Evolutionary conservation across 2,888 invertebrate genomes (phyloP).

Genomic region (Cabera pusaria): DNA sequence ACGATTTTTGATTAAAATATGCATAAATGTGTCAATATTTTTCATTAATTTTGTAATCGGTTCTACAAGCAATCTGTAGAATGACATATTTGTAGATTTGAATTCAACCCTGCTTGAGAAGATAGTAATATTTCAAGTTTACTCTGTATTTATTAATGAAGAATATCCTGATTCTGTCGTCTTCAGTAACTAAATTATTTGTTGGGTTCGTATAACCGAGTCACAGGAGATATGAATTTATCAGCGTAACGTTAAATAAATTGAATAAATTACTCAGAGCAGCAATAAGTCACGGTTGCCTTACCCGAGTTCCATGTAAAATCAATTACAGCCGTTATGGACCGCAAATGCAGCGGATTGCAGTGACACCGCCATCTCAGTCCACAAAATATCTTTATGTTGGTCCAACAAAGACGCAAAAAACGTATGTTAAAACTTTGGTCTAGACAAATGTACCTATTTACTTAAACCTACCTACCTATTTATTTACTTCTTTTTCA

Average conservation of each 20-base stretch:
- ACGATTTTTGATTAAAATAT: too few species aligned
- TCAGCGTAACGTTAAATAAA: constrained; percentile 14
- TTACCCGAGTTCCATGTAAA: constrained; percentile 19
- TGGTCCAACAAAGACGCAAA: constrained; percentile 16
- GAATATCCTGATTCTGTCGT: not conserved
- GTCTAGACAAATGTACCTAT: too few species aligned
- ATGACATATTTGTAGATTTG: too few species aligned
- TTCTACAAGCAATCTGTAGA: too few species aligned
- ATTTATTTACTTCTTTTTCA: too few species aligned
- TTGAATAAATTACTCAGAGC: constrained; percentile 20
- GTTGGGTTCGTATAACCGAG: constrained; percentile 2
- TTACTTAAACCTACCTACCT: too few species aligned
- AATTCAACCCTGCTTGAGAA: too few species aligned
- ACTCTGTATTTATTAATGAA: too few species aligned
- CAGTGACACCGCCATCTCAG: constrained; percentile 26
- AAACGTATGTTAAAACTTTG: constrained; percentile 7
- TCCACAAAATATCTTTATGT: constrained; percentile 23
- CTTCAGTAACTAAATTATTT: constrained; percentile 9
- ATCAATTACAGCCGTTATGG: constrained; percentile 27
- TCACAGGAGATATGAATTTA: constrained; percentile 14
- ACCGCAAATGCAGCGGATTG: constrained; percentile 24
- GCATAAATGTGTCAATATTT: too few species aligned
- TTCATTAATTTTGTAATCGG: too few species aligned
- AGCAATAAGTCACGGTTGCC: constrained; percentile 29
- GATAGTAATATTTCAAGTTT: too few species aligned